Evolutionary conservation across 2,113 vertebrate genomes (phyloP), one percentile per base, ranked within the genome.

Genomic region (Xiphias gladius): DNA sequence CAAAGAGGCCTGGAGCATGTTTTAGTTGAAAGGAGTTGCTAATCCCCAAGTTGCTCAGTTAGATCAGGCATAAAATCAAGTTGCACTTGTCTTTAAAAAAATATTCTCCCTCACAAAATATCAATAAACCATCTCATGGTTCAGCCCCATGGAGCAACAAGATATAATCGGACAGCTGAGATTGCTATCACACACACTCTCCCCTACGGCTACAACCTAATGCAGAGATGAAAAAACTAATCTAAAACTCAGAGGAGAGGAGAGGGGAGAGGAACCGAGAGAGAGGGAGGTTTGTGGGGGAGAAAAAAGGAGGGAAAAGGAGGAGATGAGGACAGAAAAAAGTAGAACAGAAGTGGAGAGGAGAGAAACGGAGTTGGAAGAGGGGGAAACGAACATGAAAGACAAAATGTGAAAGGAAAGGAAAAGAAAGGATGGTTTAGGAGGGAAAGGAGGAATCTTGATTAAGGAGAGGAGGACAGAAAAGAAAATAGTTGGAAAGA

Each of bases 61-160:
- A 91, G 67, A 88, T 90, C 80, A 75, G 85, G 83, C 88, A 91
- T 87, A 79, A 85, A 85, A 89, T 86, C 75, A 72, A 89, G 83
- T 83, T 43, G n/a, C 43, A 69, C 86, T 86, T 37, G 8, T 86
- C 76, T 86, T 81, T 32, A 67, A 61, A 87, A n/a, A 90, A 79
- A 92, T 82, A 72, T 80, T 59, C 82, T 78, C 65, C 28, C 69
- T 80, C 65, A 87, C 77, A 82, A 91, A 85, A 91, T 93, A 93
- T 93, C 91, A 94, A 91, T 90, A 88, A 86, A 91, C 52, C 74
- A 88, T 91, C 88, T 89, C 62, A 76, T 84, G 90, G 86, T 86
- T 92, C 69, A 79, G 88, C 69, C 79, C 76, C 48, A 11, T n/a
- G n/a, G 68, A 77, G 86, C 73, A 90, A 80, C 73, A 61, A 91